Conservation (phyloP, 2,797 vertebrate genomes). For the Periparus ater region DNA sequence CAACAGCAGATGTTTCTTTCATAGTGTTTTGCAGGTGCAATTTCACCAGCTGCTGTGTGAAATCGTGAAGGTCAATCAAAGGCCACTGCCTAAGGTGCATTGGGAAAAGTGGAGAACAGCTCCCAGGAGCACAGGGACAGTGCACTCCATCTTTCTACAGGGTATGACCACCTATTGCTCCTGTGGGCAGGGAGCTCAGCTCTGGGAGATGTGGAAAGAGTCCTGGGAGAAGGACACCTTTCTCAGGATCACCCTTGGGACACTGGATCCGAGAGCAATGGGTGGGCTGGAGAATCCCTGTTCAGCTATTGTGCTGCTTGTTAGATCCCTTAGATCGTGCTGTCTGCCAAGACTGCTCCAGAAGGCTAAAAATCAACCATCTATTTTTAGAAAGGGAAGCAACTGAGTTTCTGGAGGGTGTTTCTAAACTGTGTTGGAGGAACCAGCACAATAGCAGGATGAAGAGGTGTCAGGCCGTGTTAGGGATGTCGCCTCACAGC, state of each 20-base stretch:
- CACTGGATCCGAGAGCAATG: neutral
- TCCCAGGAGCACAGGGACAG: neutral
- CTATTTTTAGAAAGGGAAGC: constrained; percentile 54
- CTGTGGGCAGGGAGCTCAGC: neutral
- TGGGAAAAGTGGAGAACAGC: neutral
- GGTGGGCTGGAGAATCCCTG: neutral
- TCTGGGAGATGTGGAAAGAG: neutral
- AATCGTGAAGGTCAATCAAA: neutral
- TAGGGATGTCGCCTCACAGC: neutral
- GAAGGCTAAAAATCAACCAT: neutral
- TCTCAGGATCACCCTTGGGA: neutral
- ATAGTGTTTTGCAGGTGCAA: neutral
- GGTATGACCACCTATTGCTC: neutral
- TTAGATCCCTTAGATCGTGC: accelerated
- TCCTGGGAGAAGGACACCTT: neutral
- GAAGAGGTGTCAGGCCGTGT: constrained; percentile 14
- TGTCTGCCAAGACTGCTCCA: neutral
- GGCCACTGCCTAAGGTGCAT: accelerated
- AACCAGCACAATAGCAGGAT: constrained; percentile 57
- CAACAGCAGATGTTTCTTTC: neutral
- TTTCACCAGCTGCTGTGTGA: neutral
- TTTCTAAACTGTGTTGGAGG: neutral
- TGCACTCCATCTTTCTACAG: neutral
- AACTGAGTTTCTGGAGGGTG: neutral
- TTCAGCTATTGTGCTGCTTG: neutral